Percentiles rank a stretch among this genome's conserved stretches.
Conservation (phyloP, 2,113 vertebrate genomes). For the Phaethon lepturus region DNA sequence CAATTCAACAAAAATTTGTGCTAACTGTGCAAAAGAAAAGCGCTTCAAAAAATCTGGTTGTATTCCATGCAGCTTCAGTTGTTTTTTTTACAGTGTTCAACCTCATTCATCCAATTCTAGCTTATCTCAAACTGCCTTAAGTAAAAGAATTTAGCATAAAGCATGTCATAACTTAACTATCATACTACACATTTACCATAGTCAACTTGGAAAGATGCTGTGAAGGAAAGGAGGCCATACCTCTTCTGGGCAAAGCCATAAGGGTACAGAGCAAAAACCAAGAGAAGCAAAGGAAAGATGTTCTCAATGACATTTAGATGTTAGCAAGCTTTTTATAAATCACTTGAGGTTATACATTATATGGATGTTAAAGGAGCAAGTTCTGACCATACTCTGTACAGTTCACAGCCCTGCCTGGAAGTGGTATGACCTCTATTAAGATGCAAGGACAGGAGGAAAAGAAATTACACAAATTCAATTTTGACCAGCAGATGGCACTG, state of each 20-base stretch:
- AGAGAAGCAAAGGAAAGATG: background rate
- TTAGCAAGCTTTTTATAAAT: background rate
- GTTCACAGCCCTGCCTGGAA: background rate
- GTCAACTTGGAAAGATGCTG: background rate
- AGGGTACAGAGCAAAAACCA: background rate
- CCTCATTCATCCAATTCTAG: background rate
- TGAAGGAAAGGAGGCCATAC: background rate
- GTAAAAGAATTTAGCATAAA: background rate
- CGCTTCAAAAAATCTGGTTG: background rate
- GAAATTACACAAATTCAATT: background rate
- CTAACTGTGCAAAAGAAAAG: background rate
- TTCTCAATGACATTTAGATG: background rate
- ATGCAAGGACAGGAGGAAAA: background rate
- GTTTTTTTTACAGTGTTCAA: background rate
- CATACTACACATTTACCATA: background rate
- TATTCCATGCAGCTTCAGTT: background rate
- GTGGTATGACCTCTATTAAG: background rate
- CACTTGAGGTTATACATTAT: background rate
- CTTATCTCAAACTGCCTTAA: background rate
- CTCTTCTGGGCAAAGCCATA: background rate
- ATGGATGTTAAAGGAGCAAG: background rate
- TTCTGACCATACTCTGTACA: background rate
- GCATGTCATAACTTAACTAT: background rate
- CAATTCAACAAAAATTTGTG: background rate
- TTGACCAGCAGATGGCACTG: conserved; percentile 61